Evolutionary conservation across 2,797 vertebrate species (phyloP).

Genomic region (Rhadinocentrus ornatus): DNA sequence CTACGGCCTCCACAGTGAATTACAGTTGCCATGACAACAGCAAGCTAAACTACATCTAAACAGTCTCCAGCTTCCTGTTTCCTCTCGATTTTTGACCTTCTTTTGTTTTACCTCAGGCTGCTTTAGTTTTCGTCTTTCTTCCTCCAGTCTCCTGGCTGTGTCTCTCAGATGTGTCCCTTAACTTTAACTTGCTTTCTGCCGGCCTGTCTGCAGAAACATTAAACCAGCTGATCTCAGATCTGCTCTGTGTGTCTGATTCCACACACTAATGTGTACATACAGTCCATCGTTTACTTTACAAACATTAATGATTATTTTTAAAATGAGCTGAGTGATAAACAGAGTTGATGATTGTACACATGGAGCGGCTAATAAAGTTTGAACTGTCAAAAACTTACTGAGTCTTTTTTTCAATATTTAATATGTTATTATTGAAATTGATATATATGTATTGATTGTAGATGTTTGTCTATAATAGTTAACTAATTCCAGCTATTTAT

Average conservation of each 20-base stretch:
- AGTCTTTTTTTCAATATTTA: slow-evolving; percentile 14
- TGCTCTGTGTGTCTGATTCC: slow-evolving; percentile 48
- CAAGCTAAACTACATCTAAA: slow-evolving; percentile 42
- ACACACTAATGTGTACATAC: slow-evolving; percentile 45
- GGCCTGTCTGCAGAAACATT: slow-evolving; percentile 34
- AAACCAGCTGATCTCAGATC: slow-evolving; percentile 40
- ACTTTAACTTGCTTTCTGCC: slow-evolving; percentile 17
- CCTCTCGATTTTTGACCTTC: slow-evolving; percentile 12
- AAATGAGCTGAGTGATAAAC: slow-evolving; percentile 11
- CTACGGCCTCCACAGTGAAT: slow-evolving; percentile 25
- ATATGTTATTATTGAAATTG: too few relatives aligned
- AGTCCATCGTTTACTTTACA: slow-evolving; percentile 45
- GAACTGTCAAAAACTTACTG: slow-evolving; percentile 39
- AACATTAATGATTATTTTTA: slow-evolving; percentile 35
- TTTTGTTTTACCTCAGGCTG: slow-evolving; percentile 12
- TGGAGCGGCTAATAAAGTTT: slow-evolving; percentile 69
- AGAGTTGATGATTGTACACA: slow-evolving; percentile 39
- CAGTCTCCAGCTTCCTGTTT: slow-evolving; percentile 24
- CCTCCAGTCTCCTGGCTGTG: not conserved
- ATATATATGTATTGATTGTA: too few relatives aligned
- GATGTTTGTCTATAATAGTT: too few relatives aligned
- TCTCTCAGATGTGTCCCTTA: slow-evolving; percentile 10
- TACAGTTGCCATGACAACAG: slow-evolving; percentile 46
- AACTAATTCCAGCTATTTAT: not conserved
- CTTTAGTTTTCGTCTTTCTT: slow-evolving; percentile 13